Base-by-base conservation (phyloP, 1,140 invertebrate genomes). In the Zaprionus africanus region DNA sequence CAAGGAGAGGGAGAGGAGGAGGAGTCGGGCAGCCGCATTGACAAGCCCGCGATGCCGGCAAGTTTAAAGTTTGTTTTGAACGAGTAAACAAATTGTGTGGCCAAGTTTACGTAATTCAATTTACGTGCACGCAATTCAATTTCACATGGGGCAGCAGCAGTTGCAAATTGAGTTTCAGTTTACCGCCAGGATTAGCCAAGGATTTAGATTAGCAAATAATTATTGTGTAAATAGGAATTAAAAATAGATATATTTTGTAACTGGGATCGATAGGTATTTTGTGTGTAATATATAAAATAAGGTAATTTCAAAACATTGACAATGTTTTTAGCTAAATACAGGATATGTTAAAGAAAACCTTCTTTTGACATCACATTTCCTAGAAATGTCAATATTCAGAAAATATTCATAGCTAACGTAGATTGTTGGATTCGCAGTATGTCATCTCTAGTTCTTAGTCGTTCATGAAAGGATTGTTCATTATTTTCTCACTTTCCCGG, bases 61-160 rank as follows among this genome's bases (percentile, higher is more conserved):
- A 87, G 62, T 85, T 88, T 90, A 90, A 88, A 88, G 84, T 88
- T 88, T 85, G 84, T 88, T 88, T 63, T 90, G 84, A 90, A 74
- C 85, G 69, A 90, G 85, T 88, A 88, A 88, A 88, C 84, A 88
- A 88, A 84, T 81, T 85, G 86, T 85, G 56, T 38, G 70, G 72
- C 31, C 59, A 90, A 88, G 85, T 82, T 90, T 78, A 88, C 63
- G 78, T 88, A 88, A 88, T 88, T 88, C 79, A 88, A 88, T 88
- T 85, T 85, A 85, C 81, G 56, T 76, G 84, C 85, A 88, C 84
- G 85, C 84, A 88, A 90, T 83, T 87, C 69, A 80, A 86, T 78
- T 88, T 78, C 17, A 49, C 59, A 59, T 69, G 58, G 13, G 56
- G 15, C 31, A 31, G 19, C 13, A 53, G 19, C 13, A 53, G 61